Percentiles rank a stretch among this genome's conserved stretches.
Evolutionary conservation across 2,113 vertebrate genomes (phyloP).

Genomic region (Phasianus colchicus): DNA sequence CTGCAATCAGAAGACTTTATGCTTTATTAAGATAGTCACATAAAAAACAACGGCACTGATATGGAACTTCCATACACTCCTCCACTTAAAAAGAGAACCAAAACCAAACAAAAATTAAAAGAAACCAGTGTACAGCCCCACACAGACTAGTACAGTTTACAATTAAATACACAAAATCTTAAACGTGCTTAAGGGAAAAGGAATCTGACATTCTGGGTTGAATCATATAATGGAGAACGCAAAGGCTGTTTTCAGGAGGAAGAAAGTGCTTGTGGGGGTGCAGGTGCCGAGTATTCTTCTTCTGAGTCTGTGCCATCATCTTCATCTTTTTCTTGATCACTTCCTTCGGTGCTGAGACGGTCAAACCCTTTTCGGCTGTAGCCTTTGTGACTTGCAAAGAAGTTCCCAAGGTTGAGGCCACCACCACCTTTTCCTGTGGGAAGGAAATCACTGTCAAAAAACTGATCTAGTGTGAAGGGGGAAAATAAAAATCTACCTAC

Average conservation of each 20-base stretch:
- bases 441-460: not conserved
- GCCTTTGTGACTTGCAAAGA: slow-evolving; percentile 92
- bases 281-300: slow-evolving; percentile 89
- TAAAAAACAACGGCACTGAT: slow-evolving; percentile 74
- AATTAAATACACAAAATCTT: slow-evolving; percentile 86
- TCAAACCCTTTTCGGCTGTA: slow-evolving; percentile 96
- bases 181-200: slow-evolving; percentile 79
- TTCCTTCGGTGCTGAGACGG: slow-evolving; percentile 95
- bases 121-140: slow-evolving; percentile 83
- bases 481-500: not conserved
- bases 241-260: slow-evolving; percentile 75
- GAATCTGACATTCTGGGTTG: slow-evolving; percentile 62
- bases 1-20: slow-evolving; percentile 50
- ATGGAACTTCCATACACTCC: slow-evolving; percentile 65
- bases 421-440: slow-evolving; percentile 86
- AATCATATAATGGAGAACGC: not conserved
- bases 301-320: slow-evolving; percentile 93
- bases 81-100: slow-evolving; percentile 57
- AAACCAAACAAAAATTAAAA: slow-evolving; percentile 64
- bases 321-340: slow-evolving; percentile 93
- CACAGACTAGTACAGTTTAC: slow-evolving; percentile 86
- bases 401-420: slow-evolving; percentile 93
- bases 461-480: not conserved
- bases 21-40: slow-evolving; percentile 73
- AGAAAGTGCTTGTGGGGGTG: slow-evolving; percentile 58